Evolutionary conservation across 2,888 invertebrate species (phyloP), one percentile per base, ranked within the genome.

Genomic region (Caenorhabditis sp.): DNA sequence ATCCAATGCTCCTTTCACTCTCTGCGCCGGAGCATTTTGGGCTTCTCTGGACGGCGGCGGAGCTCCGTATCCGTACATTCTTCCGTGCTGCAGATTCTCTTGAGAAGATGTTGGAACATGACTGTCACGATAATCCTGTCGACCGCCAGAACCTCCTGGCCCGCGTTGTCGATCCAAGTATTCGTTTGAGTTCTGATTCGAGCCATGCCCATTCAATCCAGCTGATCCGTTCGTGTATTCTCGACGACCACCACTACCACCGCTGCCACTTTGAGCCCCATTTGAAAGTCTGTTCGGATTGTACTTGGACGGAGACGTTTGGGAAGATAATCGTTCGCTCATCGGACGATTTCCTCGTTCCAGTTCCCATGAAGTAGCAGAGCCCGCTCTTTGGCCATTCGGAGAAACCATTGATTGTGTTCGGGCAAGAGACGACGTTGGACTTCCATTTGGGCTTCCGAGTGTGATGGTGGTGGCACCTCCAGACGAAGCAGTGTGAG

Each of bases 1-100:
- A 19, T 89, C 89, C 26, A 92, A 80, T 0, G 91, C 88, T 8
- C 90, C 89, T 76, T 87, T 79, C 22, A 79, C 74, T 61, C 79
- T 22, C 0, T 73, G 63, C 14, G 59, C n/a, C 4, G 73, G 38
- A 44, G 54, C 31, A 38, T 35, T 63, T 14, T 76, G 66, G 6
- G 80, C 35, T 58, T 70, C 69, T 35, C 72, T 38, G 5, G 68
- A 64, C 6, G 66, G 59, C 8, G 76, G 74, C 3, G 69, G 70
- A 5, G 56, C 73, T 61, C 82, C 82, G 54, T 74, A 81, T 35
- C 75, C 75, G 35, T 77, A 82, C 75, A 77, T 76, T 51, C 72
- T 47, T 47, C 75, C 68, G 14, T 75, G 74, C 22, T 70, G 68
- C 22, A 81, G n/a, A n/a, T 75, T 68, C 16, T 81, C 81, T 70